Evolutionary conservation across 2,888 invertebrate genomes (phyloP).

Genomic region (Drosophila nigritarsus): DNA sequence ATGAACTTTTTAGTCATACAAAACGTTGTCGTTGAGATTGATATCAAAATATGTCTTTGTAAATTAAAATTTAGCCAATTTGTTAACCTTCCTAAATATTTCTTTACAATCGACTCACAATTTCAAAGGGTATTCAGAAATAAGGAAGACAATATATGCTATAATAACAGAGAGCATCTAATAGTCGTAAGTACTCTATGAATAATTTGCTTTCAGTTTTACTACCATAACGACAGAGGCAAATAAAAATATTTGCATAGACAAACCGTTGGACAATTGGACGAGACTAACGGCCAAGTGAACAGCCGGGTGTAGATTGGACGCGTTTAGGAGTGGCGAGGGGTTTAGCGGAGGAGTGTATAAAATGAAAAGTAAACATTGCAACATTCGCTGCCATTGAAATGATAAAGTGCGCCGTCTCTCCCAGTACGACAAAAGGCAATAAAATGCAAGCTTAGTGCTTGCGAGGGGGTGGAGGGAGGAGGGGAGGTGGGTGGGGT

Average conservation of each 20-base stretch:
- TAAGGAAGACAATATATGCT: background rate
- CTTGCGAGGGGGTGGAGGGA: constrained; percentile 15
- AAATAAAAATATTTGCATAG: constrained; percentile 83
- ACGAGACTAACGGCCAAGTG: constrained; percentile 67
- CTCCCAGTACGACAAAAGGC: constrained; percentile 67
- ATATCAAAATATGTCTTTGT: background rate
- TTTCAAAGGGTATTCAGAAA: background rate
- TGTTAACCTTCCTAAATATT: background rate
- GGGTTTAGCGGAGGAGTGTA: constrained; percentile 22
- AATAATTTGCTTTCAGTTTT: constrained; percentile 28
- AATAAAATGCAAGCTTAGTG: constrained; percentile 80
- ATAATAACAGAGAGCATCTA: constrained; percentile 1
- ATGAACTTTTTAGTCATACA: background rate
- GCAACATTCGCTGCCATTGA: constrained; percentile 68
- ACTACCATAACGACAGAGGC: constrained; percentile 62
- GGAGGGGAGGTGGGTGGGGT: background rate
- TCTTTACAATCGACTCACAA: background rate
- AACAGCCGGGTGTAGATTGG: constrained; percentile 46
- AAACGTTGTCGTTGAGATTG: background rate
- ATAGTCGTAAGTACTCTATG: background rate
- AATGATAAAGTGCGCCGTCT: constrained; percentile 76
- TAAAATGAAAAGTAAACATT: constrained; percentile 81
- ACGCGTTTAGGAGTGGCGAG: constrained; percentile 11
- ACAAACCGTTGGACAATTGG: constrained; percentile 73
- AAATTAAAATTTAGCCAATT: background rate